phyloP scores from a whole-genome alignment of 2,888 invertebrate genomes.

The Chesias legatella region DNA sequence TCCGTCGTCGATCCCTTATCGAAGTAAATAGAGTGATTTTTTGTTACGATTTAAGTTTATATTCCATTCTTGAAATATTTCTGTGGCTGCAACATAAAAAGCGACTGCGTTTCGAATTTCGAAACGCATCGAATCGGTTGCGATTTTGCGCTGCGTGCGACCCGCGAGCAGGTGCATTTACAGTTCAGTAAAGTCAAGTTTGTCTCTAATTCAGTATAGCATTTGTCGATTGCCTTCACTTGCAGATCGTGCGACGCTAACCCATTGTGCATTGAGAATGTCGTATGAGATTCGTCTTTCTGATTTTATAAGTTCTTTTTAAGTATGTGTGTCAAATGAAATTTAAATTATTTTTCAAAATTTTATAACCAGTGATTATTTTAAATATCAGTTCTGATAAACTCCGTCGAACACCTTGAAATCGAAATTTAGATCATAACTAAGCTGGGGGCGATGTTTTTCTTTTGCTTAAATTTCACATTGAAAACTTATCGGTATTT shows the following conservation, averaged over 20 bases:
- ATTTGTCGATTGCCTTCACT: no score
- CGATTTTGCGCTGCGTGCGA: neutral
- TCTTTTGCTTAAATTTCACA: no score
- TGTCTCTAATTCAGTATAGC: no score
- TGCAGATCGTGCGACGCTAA: neutral
- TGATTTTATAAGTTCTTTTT: no score
- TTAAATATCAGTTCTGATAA: conserved; percentile 26
- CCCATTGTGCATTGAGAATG: neutral
- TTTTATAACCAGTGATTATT: conserved; percentile 21
- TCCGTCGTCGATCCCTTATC: conserved; percentile 24
- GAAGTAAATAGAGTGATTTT: conserved; percentile 23
- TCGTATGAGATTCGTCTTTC: no score
- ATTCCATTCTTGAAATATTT: conserved; percentile 6
- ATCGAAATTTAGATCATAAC: conserved; percentile 16
- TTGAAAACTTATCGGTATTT: neutral
- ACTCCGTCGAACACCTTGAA: conserved; percentile 28
- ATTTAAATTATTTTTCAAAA: neutral
- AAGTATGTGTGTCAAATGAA: no score
- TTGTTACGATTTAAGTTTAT: conserved; percentile 16
- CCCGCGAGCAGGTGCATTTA: conserved; percentile 5
- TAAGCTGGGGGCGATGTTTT: conserved; percentile 20
- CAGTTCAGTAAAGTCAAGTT: neutral
- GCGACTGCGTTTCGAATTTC: conserved; percentile 4
- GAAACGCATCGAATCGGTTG: conserved; percentile 6
- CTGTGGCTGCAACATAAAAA: neutral